Base-by-base conservation (phyloP, 2,888 invertebrate species). In the Microctonus brassicae region DNA sequence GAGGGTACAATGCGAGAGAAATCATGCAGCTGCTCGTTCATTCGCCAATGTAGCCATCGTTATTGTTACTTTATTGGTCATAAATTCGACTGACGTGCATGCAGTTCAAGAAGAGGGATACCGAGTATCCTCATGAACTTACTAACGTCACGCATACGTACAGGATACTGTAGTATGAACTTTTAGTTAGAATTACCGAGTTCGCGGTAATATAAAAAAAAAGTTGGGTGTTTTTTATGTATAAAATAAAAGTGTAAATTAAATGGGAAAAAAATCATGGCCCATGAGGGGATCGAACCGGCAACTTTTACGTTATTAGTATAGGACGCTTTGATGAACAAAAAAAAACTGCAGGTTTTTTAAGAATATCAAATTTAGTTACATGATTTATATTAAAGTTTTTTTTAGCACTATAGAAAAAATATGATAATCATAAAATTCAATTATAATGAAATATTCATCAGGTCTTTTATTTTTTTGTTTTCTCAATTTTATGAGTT, bases 61-160 rank as follows among this genome's bases (percentile, higher is more conserved):
- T 83, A 80, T 83, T 80, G 83, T 82, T 80, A 83, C 78, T 84
- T 83, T 83, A 84, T 84, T 80, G 83, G 78, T 78, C 82, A 78
- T 83, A 83, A 84, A 84, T 84, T 80, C 73, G 68, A 55, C 62
- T 58, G 61, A 62, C 69, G 76, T 70, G 74, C 75, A 77, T 80
- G 72, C 72, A 70, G 61, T 69, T 57, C 67, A 69, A 39, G 69
- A 66, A 39, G 61, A 65, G 71, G 79, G 77, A 78, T 77, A 81
- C 78, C 75, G 63, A 64, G 52, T 60, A 62, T 70, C 72, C 60
- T 47, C 53, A 66, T 68, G 65, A 65, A 68, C 39, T 62, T 26
- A 36, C 60, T 61, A 57, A 26, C 64, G 67, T 70, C 72, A 65
- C 58, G 69, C 58, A 70, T n/a, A n/a, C n/a, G n/a, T 20, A 29